Percentiles rank a stretch among this genome's conserved stretches.
Evolutionary conservation across 1,140 invertebrate genomes (phyloP).

Genomic region (Hylyphantes graminicola): DNA sequence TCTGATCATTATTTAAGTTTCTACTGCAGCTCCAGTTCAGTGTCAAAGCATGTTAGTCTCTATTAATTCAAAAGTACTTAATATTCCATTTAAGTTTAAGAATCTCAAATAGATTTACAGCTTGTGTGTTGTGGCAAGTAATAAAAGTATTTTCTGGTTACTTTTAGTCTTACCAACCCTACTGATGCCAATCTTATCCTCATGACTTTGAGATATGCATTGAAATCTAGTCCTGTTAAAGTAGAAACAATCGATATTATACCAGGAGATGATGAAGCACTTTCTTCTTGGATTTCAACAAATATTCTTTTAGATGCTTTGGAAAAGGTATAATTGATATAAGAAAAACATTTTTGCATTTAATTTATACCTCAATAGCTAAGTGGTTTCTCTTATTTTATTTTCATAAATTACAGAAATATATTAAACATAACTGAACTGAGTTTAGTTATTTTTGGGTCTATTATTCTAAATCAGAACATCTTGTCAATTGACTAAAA

Average conservation of each 20-base stretch:
- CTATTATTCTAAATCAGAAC: too few relatives aligned
- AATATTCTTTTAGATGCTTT: constrained; percentile 67
- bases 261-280: constrained; percentile 69
- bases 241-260: constrained; percentile 61
- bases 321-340: too few relatives aligned
- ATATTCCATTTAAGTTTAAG: neutral
- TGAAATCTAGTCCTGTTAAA: constrained; percentile 63
- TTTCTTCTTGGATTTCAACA: constrained; percentile 71
- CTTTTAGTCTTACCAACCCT: constrained; percentile 63
- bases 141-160: constrained; percentile 8
- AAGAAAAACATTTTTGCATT: too few relatives aligned
- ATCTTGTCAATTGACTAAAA: too few relatives aligned
- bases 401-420: too few relatives aligned
- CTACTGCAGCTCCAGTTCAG: too few relatives aligned
- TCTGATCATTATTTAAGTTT: too few relatives aligned
- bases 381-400: too few relatives aligned
- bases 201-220: constrained; percentile 62
- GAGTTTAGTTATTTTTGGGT: too few relatives aligned
- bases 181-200: constrained; percentile 44
- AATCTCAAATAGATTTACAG: neutral
- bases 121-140: neutral
- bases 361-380: too few relatives aligned
- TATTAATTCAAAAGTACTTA: neutral
- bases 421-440: too few relatives aligned
- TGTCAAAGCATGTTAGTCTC: too few relatives aligned